Evolutionary conservation across 2,797 vertebrate genomes (phyloP).

Genomic region (Channallabes apus): DNA sequence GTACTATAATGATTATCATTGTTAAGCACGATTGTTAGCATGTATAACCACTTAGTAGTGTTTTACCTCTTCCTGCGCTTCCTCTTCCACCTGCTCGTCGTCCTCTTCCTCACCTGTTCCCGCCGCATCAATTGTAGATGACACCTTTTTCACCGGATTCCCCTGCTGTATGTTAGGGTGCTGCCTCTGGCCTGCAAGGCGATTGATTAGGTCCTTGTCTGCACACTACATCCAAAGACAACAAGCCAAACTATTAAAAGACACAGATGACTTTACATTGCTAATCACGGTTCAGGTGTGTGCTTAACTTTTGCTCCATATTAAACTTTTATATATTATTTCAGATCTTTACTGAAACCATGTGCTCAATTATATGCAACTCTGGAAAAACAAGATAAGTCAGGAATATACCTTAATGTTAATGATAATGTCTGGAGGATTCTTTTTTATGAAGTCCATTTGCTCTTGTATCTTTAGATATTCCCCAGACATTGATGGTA

Average conservation of each 20-base stretch:
- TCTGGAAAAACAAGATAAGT: conserved; percentile 1
- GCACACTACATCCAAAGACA: conserved; percentile 74
- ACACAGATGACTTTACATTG: not conserved
- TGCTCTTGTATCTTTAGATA: conserved; percentile 79
- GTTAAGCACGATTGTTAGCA: not conserved
- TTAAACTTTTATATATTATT: not conserved
- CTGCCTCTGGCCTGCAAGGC: conserved; percentile 82
- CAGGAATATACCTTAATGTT: conserved; percentile 86
- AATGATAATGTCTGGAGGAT: conserved; percentile 89
- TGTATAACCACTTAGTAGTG: not conserved
- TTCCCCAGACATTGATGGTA: conserved; percentile 84
- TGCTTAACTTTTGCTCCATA: not conserved
- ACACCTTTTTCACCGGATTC: conserved; percentile 69
- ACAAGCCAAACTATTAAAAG: not conserved
- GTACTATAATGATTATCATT: not conserved
- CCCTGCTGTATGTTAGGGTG: conserved; percentile 76
- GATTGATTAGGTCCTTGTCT: conserved; percentile 82
- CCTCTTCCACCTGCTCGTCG: conserved; percentile 52
- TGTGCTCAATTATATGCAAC: not conserved
- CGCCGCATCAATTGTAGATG: conserved; percentile 54
- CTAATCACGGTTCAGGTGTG: not conserved
- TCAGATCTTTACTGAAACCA: not conserved
- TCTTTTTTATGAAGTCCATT: conserved; percentile 82
- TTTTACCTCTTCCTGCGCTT: conserved; percentile 51
- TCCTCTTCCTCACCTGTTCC: conserved; percentile 69